Conservation (phyloP, 2,888 invertebrate species). For the Drosophila quasianomalipes region DNA sequence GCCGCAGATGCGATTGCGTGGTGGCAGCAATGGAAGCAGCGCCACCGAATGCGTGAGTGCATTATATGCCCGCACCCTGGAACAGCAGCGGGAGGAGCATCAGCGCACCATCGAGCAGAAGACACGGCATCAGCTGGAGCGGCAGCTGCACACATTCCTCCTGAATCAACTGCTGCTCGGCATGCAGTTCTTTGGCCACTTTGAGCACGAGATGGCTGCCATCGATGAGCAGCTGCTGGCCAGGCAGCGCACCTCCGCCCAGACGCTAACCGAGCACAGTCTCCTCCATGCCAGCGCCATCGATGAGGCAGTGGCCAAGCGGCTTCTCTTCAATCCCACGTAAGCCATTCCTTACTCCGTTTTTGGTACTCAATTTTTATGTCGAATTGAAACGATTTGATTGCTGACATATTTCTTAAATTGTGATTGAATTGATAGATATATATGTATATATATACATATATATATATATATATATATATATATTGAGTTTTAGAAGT, state of each 20-base stretch:
- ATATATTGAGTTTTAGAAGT: too few relatives aligned
- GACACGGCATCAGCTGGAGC: constrained; percentile 86
- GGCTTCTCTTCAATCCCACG: constrained; percentile 87
- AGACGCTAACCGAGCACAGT: constrained; percentile 86
- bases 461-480: too few relatives aligned
- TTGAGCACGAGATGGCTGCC: constrained; percentile 86
- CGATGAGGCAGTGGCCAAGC: constrained; percentile 88
- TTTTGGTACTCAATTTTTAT: background rate
- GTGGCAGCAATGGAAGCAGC: constrained; percentile 68
- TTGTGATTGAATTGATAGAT: too few relatives aligned
- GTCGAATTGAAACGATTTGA: too few relatives aligned
- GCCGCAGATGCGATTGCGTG: constrained; percentile 60
- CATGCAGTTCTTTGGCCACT: constrained; percentile 92
- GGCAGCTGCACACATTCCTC: constrained; percentile 89
- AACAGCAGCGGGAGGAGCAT: constrained; percentile 76
- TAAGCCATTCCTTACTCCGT: constrained; percentile 60
- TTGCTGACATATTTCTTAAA: too few relatives aligned
- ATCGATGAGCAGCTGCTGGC: constrained; percentile 76
- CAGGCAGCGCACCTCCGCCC: constrained; percentile 76
- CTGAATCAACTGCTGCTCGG: constrained; percentile 91
- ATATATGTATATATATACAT: too few relatives aligned
- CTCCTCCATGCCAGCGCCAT: constrained; percentile 90
- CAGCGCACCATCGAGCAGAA: constrained; percentile 82
- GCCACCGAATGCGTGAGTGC: constrained; percentile 63
- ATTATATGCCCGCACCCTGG: constrained; percentile 68